These are phyloP conservation scores for Seriola aureovittata DNA, from an alignment of 2,113 vertebrate species.

Conservation along the genomic window DNA sequence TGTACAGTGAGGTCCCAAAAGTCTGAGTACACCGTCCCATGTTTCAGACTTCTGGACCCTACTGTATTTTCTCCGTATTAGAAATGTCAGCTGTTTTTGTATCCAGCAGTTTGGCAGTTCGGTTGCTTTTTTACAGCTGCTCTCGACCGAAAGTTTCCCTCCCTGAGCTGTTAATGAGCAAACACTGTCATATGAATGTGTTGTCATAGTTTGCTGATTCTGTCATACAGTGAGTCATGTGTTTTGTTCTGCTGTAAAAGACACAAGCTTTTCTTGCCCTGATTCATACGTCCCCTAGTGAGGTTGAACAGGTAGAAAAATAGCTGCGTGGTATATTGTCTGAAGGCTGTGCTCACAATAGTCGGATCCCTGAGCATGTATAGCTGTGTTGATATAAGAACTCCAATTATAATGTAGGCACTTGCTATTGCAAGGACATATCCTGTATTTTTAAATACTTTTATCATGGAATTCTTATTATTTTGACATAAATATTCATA, in stretches of 20 bases:
- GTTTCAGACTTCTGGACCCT: no score
- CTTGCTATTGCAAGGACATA: conserved; percentile 1
- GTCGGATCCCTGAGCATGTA: background rate
- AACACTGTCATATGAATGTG: conserved; percentile 49
- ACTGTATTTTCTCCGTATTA: background rate
- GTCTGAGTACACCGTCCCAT: no score
- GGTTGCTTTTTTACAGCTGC: conserved; percentile 4
- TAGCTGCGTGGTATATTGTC: conserved; percentile 13
- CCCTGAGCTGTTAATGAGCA: conserved; percentile 38
- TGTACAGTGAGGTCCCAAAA: background rate
- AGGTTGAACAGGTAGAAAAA: conserved; percentile 37
- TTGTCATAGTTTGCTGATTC: conserved; percentile 59
- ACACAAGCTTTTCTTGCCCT: conserved; percentile 17
- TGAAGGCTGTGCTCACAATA: background rate
- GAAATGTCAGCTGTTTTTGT: background rate
- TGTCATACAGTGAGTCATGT: conserved; percentile 64
- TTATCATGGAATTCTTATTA: background rate
- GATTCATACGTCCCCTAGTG: background rate
- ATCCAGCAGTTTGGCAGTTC: conserved; percentile 4
- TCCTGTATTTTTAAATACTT: no score
- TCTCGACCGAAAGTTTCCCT: conserved; percentile 9
- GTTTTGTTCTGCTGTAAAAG: conserved; percentile 25
- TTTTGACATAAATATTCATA: conserved; percentile 17
- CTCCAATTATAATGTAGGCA: background rate
- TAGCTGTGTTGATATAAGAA: background rate